Evolutionary conservation across 2,797 vertebrate genomes (phyloP), one percentile per base, ranked within the genome.

Genomic region (Acomys russatus): DNA sequence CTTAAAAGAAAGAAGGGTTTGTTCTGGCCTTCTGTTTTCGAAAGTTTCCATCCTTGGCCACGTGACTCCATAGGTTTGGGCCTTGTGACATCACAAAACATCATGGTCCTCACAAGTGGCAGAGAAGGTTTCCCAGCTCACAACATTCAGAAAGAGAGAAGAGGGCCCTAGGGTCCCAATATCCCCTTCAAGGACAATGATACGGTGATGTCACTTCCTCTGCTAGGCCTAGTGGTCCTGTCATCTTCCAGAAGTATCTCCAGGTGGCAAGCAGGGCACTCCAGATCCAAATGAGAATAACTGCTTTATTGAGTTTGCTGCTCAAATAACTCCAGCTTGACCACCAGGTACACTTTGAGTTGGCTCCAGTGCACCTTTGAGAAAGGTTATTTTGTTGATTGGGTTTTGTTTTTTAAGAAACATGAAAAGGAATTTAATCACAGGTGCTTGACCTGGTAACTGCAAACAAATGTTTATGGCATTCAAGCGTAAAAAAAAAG

Each of bases 401-500:
- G 44, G 44, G 44, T 77, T 17, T 78, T 23, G 2, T 76, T 76
- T 44, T 38, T 15, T 1, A 30, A 79, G 59, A 44, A 63, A 71
- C 76, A 20, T 79, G 10, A 76, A 44, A 56, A 89, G 9, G 38
- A 90, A 70, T 38, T 76, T 64, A 49, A 64, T 82, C n/a, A 63
- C 8, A 38, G 14, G 85, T 63, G 54, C 9, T 85, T 66, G 44
- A 86, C 83, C 51, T 79, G 9, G 82, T 90, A 68, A 56, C 18
- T 96, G 5, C 51, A 68, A 66, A 12, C 49, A 54, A 33, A 91
- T 76, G 10, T 89, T 90, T 56, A 59, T 10, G 22, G 66, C 1
- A n/a, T 89, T 93, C 51, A 82, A 61, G 63, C 74, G 35, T 49
- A 91, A 94, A 80, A 35, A 30, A 14, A 44, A n/a, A n/a, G n/a